Evolutionary conservation across 1,140 invertebrate species (phyloP).

Genomic region (Habropoda laboriosa): DNA sequence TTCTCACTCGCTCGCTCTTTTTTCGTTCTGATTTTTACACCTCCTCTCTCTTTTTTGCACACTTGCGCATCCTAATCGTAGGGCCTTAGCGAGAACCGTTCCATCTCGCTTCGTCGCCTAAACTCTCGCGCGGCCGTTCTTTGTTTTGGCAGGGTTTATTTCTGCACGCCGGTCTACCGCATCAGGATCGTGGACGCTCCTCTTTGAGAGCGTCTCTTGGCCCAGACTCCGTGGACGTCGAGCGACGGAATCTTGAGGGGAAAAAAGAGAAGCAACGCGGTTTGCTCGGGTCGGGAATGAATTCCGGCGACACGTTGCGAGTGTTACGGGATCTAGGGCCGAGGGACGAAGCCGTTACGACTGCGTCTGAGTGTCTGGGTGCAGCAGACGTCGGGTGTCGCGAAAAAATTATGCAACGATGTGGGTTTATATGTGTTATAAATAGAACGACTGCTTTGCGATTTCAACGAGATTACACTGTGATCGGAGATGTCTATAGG

Average conservation of each 20-base stretch:
- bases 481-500: neutral
- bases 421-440: neutral
- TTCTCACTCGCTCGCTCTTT: no score
- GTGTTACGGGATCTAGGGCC: neutral
- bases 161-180: slow-evolving; percentile 11
- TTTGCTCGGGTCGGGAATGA: slow-evolving; percentile 15
- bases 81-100: neutral
- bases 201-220: slow-evolving; percentile 36
- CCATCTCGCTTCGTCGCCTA: neutral
- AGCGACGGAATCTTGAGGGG: slow-evolving; percentile 33
- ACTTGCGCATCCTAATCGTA: neutral
- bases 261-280: neutral
- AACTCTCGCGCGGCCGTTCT: neutral
- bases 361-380: neutral
- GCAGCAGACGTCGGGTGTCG: neutral
- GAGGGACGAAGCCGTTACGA: neutral
- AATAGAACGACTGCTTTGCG: no score
- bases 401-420: neutral
- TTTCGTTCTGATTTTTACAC: neutral
- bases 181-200: slow-evolving; percentile 26
- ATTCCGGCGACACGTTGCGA: slow-evolving; percentile 28
- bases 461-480: no score
- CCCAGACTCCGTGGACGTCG: slow-evolving; percentile 28
- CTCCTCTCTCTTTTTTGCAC: neutral
- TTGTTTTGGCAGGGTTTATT: slow-evolving; percentile 32